Conservation (phyloP, 2,113 vertebrate genomes). For the Sturnus vulgaris region DNA sequence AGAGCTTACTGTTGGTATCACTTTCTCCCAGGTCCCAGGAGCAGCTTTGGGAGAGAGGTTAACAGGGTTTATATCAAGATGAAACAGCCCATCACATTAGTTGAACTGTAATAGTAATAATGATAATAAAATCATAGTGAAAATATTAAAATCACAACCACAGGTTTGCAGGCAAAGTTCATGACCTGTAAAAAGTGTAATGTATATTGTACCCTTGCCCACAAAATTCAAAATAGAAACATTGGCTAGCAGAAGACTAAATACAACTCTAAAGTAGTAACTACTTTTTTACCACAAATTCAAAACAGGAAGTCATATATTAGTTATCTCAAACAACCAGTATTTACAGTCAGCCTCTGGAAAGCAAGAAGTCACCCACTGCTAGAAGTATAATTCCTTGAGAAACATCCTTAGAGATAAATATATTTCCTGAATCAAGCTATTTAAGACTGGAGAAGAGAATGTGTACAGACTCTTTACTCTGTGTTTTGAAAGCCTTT, state of each 20-base stretch:
- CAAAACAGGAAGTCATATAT: conserved; percentile 30
- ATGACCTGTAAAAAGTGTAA: background rate
- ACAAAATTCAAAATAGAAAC: background rate
- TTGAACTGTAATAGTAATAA: background rate
- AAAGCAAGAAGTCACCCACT: background rate
- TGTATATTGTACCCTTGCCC: background rate
- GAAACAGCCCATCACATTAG: background rate
- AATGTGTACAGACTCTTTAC: background rate
- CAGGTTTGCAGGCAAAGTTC: background rate
- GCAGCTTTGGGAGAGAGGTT: background rate
- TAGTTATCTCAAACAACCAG: background rate
- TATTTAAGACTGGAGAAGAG: background rate
- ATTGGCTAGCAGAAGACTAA: background rate
- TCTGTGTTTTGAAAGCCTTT: background rate
- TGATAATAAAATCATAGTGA: background rate
- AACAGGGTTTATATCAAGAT: background rate
- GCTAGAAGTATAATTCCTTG: background rate
- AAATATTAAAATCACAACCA: background rate
- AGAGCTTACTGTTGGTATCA: background rate
- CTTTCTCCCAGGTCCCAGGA: background rate
- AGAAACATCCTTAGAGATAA: background rate
- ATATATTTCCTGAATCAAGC: background rate
- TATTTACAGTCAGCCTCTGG: background rate
- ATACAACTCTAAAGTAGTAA: background rate
- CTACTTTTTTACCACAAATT: background rate